Evolutionary conservation across 2,888 invertebrate genomes (phyloP).

Genomic region (Ditula angustiorana): DNA sequence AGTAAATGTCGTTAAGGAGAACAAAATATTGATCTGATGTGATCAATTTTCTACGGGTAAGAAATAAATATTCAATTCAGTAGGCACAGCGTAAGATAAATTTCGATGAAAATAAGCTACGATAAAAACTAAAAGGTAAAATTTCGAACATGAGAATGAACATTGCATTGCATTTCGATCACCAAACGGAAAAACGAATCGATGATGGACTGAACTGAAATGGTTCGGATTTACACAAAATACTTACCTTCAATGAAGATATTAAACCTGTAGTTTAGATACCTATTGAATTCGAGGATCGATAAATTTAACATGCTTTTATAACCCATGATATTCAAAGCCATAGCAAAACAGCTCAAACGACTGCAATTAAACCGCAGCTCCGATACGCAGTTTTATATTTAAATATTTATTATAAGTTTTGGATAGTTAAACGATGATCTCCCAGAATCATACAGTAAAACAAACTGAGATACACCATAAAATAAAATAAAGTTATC

Average conservation of each 20-base stretch:
- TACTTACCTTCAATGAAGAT: too few relatives aligned
- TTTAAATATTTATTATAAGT: conserved; percentile 17
- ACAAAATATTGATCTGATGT: not conserved
- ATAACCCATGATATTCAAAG: not conserved
- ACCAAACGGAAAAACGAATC: too few relatives aligned
- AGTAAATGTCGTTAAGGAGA: not conserved
- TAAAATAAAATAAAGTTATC: conserved; percentile 29
- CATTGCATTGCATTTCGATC: too few relatives aligned
- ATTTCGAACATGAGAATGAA: too few relatives aligned
- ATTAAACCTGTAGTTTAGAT: not conserved
- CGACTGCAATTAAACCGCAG: conserved; percentile 7
- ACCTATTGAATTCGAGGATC: not conserved
- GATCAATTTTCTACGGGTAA: too few relatives aligned
- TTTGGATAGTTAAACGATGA: conserved; percentile 27
- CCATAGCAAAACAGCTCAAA: conserved; percentile 9
- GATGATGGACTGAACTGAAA: too few relatives aligned
- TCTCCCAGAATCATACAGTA: conserved; percentile 13
- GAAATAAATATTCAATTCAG: too few relatives aligned
- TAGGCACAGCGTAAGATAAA: too few relatives aligned
- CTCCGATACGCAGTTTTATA: not conserved
- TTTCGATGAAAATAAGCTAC: too few relatives aligned
- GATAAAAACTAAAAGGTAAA: too few relatives aligned
- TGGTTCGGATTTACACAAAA: too few relatives aligned
- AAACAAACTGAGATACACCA: conserved; percentile 18
- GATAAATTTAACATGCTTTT: not conserved